Evolutionary conservation across 1,140 invertebrate species (phyloP), one percentile per base, ranked within the genome.

Genomic region (Nylanderia fulva): DNA sequence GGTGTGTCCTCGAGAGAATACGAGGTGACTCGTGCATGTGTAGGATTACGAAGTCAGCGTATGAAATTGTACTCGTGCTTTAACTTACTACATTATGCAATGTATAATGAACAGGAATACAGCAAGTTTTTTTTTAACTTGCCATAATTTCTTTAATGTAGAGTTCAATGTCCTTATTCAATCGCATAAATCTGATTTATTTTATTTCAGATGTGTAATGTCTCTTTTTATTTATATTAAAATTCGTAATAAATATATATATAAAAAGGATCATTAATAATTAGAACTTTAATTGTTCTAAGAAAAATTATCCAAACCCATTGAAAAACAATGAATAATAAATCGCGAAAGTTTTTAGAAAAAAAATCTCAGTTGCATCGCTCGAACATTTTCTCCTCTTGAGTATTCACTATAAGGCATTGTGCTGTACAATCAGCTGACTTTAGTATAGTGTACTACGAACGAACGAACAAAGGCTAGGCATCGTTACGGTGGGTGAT

Each of bases 401-500:
- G 15, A 71, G 21, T 2, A 18, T 54, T 79, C 33, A 54, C 75
- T 3, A 15, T 52, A 52, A 68, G 60, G 24, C 42, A 13, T 61
- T 42, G 9, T 27, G 29, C 48, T 21, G 18, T 24, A 29, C 39
- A n/a, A 27, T 71, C 77, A 80, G 36, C 77, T 80, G 64, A 69
- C 11, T 58, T 3, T 56, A 42, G 13, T 58, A 71, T 42, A n/a
- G 39, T 54, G 36, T 18, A 56, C 39, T 21, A 54, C 63, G 29
- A 68, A 56, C 9, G 48, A n/a, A 2, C 24, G 36, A 7, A 80
- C 64, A 80, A 69, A 80, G 48, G 27, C 64, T 80, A 18, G 36
- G 36, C 64, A 48, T 66, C 58, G 75, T 77, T 77, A 71, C 64
- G 36, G 48, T 69, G 63, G 33, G 15, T 71, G 42, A 80, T 39